Evolutionary conservation across 2,113 vertebrate species (phyloP).

Genomic region (Aplodontia rufa): DNA sequence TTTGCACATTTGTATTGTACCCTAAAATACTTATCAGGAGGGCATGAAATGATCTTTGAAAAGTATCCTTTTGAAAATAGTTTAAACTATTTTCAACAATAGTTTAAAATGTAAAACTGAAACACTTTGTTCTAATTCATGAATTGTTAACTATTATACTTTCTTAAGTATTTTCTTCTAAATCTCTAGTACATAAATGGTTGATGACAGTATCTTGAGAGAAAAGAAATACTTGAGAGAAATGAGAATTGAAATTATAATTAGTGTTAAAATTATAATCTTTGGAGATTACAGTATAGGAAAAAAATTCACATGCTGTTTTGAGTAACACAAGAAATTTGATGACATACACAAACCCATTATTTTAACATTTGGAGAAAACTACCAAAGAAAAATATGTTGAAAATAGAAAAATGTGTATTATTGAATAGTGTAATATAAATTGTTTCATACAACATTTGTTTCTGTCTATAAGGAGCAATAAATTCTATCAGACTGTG

Average conservation of each 20-base stretch:
- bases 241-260: slow-evolving; percentile 79
- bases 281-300: background rate
- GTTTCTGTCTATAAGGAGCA: slow-evolving; percentile 53
- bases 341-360: slow-evolving; percentile 73
- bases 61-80: slow-evolving; percentile 44
- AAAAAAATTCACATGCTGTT: slow-evolving; percentile 66
- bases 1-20: background rate
- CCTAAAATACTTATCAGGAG: background rate
- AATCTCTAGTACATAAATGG: slow-evolving; percentile 71
- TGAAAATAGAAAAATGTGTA: slow-evolving; percentile 71
- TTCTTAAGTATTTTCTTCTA: slow-evolving; percentile 74
- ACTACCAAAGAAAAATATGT: slow-evolving; percentile 62
- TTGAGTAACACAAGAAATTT: slow-evolving; percentile 75
- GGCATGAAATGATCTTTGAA: slow-evolving; percentile 11
- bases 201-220: slow-evolving; percentile 69
- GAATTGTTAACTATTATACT: slow-evolving; percentile 32
- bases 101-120: slow-evolving; percentile 48
- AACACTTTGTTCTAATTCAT: slow-evolving; percentile 66
- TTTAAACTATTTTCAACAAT: slow-evolving; percentile 52
- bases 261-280: slow-evolving; percentile 53
- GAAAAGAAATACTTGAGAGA: slow-evolving; percentile 75
- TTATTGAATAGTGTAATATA: slow-evolving; percentile 61
- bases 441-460: slow-evolving; percentile 40
- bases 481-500: slow-evolving; percentile 38
- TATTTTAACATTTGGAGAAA: slow-evolving; percentile 79